These are phyloP conservation scores for Akabosia matsudoensis DNA, from an alignment of 1,140 invertebrate genomes.

Conservation along the genomic window DNA sequence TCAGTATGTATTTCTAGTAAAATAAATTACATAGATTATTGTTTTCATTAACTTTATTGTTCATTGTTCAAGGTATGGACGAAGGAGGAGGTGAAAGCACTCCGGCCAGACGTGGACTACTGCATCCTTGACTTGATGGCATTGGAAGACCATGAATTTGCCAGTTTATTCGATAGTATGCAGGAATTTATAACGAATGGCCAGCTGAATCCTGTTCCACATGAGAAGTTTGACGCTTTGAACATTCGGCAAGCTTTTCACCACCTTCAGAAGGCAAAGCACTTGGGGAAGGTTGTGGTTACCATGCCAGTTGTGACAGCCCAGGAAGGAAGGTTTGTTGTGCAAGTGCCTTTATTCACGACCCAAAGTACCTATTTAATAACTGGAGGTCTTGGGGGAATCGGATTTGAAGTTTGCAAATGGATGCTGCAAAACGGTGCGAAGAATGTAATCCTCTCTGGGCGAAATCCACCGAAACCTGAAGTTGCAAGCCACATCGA, in stretches of 20 bases:
- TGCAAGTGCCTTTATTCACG: neutral
- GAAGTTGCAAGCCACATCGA: neutral
- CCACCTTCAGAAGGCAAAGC: neutral
- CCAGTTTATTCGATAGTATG: no score
- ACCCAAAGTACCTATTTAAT: neutral
- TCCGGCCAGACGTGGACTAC: no score
- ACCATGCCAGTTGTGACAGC: neutral
- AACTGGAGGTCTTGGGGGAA: neutral
- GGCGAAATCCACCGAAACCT: neutral
- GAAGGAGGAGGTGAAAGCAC: no score
- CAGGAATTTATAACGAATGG: no score
- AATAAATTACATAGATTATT: no score
- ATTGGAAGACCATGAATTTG: no score
- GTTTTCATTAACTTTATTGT: no score
- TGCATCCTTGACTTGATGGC: no score
- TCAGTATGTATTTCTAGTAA: no score
- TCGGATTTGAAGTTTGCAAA: neutral
- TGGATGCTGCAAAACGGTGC: neutral
- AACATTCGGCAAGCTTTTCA: neutral
- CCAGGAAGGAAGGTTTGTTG: neutral
- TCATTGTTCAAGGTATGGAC: no score
- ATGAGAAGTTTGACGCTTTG: neutral
- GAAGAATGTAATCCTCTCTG: neutral
- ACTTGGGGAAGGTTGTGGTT: neutral
- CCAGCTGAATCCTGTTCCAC: neutral